A percentile compares a stretch with the other conserved stretches of the same genome.
phyloP scores from a whole-genome alignment of 1,140 invertebrate genomes.

The Ericerus pela region DNA sequence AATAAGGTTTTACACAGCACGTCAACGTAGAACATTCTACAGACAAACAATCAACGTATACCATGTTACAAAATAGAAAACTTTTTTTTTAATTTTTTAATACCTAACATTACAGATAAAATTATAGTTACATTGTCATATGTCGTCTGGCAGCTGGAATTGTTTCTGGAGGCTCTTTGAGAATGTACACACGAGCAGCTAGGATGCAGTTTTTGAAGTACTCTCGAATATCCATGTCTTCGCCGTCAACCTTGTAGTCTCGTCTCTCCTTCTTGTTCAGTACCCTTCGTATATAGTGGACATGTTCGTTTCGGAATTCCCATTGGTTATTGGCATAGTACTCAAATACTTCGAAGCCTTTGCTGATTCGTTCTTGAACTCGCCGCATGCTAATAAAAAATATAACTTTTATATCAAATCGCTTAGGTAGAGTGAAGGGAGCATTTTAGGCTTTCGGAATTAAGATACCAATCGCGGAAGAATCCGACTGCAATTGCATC shows the following conservation, averaged over 20 bases:
- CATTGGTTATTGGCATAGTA: conserved; percentile 75
- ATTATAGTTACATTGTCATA: conserved; percentile 46
- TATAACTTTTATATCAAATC: not conserved
- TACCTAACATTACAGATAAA: not conserved
- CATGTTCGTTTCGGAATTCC: conserved; percentile 56
- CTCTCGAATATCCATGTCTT: conserved; percentile 49
- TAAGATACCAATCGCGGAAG: too few relatives aligned
- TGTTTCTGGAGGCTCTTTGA: conserved; percentile 70
- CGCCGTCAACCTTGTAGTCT: conserved; percentile 52
- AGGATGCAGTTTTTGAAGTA: conserved; percentile 60
- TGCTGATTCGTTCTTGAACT: conserved; percentile 57
- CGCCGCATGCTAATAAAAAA: conserved; percentile 44
- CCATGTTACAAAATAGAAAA: conserved; percentile 3
- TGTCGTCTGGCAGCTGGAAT: conserved; percentile 62
- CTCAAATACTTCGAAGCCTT: conserved; percentile 70
- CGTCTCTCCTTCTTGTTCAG: conserved; percentile 46
- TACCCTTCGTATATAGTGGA: conserved; percentile 37
- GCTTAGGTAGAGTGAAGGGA: not conserved
- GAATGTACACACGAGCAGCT: conserved; percentile 54
- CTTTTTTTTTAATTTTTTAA: not conserved
- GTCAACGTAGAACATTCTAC: conserved; percentile 48
- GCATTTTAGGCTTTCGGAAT: too few relatives aligned
- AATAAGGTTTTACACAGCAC: conserved; percentile 34
- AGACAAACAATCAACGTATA: conserved; percentile 25
- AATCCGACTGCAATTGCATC: too few relatives aligned